These are phyloP conservation scores for Archilochus colubris DNA, from an alignment of 2,113 vertebrate species.

Conservation along the genomic window DNA sequence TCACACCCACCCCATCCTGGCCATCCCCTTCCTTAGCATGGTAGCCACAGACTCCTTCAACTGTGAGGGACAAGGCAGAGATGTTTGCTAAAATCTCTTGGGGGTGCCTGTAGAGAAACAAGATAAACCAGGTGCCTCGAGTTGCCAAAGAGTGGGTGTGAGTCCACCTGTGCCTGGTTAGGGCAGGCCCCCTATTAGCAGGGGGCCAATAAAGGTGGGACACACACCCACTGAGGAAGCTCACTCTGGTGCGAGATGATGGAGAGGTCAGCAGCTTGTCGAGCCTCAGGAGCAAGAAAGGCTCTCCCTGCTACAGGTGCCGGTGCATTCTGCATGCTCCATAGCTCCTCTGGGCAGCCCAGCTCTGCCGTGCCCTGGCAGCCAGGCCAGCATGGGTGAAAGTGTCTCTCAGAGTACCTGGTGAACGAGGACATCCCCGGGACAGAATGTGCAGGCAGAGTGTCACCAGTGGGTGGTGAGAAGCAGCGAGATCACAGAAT, in stretches of 20 bases:
- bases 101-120: background rate
- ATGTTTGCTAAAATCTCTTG: background rate
- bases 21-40: background rate
- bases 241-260: no score
- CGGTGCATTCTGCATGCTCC: background rate
- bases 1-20: background rate
- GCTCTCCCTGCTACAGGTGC: no score
- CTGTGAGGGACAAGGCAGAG: background rate
- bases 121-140: no score
- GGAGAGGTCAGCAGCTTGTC: no score
- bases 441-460: background rate
- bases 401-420: rapidly evolving
- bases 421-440: background rate
- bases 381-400: rapidly evolving
- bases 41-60: background rate
- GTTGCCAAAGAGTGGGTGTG: no score
- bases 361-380: background rate
- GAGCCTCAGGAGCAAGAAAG: no score
- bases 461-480: background rate
- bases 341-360: background rate
- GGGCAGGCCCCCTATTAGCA: no score
- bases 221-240: no score
- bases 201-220: no score
- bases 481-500: background rate
- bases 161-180: no score